A percentile compares a stretch with the other conserved stretches of the same genome.
Conservation (phyloP, 2,797 vertebrate species). For the Sus cebifrons region DNA sequence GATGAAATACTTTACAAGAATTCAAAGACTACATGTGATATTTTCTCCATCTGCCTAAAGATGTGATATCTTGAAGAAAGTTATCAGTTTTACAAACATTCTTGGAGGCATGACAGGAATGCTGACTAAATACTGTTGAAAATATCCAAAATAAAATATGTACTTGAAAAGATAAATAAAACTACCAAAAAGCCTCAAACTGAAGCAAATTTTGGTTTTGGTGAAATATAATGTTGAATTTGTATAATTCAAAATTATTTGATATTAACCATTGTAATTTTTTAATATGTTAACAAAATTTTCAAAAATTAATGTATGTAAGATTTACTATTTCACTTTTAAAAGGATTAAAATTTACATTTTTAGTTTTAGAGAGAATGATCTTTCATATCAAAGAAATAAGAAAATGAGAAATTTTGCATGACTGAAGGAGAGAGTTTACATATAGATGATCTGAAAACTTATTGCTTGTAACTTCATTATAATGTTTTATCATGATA, state of each 20-base stretch:
- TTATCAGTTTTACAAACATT: constrained; percentile 46
- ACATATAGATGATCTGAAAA: neutral
- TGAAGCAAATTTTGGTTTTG: constrained; percentile 9
- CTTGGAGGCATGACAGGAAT: neutral
- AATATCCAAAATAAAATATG: constrained; percentile 27
- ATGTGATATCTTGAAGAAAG: constrained; percentile 45
- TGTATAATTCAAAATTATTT: constrained; percentile 38
- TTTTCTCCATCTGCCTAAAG: constrained; percentile 47
- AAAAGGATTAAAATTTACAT: neutral
- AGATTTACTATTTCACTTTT: neutral
- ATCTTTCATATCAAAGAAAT: constrained; percentile 32
- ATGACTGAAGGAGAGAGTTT: neutral
- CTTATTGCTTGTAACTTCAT: neutral
- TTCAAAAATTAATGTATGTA: neutral
- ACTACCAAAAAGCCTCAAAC: neutral
- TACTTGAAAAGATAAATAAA: constrained; percentile 49
- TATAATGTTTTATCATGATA: neutral
- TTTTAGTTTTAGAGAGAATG: constrained; percentile 12
- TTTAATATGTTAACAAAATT: constrained; percentile 4
- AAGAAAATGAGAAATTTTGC: neutral
- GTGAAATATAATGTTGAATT: neutral
- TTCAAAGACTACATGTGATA: neutral
- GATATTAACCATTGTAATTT: neutral
- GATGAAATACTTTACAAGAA: constrained; percentile 46
- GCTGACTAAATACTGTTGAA: constrained; percentile 35